Conservation (phyloP, 2,888 invertebrate genomes). For the Aquatica leii region DNA sequence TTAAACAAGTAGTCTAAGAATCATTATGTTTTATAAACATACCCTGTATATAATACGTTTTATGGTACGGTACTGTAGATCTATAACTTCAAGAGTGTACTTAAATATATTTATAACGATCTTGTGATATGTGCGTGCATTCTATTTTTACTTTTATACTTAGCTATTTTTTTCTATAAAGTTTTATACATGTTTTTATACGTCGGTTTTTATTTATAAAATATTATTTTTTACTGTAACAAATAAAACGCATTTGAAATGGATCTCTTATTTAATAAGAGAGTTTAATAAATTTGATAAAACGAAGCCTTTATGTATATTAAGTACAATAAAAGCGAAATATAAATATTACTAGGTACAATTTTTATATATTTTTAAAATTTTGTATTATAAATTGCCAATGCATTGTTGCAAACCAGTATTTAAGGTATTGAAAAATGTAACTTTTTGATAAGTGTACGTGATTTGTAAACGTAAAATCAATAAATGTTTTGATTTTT, state of each 20-base stretch:
- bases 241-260: background rate
- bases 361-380: slow-evolving; percentile 9
- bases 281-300: background rate
- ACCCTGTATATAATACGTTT: slow-evolving; percentile 23
- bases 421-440: slow-evolving; percentile 19
- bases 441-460: slow-evolving; percentile 29
- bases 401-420: slow-evolving; percentile 18
- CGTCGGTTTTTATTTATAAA: slow-evolving; percentile 16
- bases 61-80: slow-evolving; percentile 7
- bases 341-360: too few species aligned
- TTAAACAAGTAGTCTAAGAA: background rate
- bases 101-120: slow-evolving; percentile 28
- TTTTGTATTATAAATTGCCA: slow-evolving; percentile 14
- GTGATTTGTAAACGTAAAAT: slow-evolving; percentile 32
- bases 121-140: slow-evolving; percentile 35
- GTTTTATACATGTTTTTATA: slow-evolving; percentile 12
- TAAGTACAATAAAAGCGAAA: background rate
- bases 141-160: slow-evolving; percentile 19
- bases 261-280: slow-evolving; percentile 18
- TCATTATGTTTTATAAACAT: slow-evolving; percentile 31
- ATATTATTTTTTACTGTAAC: slow-evolving; percentile 4
- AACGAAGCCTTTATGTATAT: slow-evolving; percentile 13
- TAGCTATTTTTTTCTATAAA: slow-evolving; percentile 12
- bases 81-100: slow-evolving; percentile 26
- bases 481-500: slow-evolving; percentile 40